Percentiles rank a stretch among this genome's conserved stretches.
phyloP scores from a whole-genome alignment of 1,140 invertebrate species.

The Magallana ariakensis region DNA sequence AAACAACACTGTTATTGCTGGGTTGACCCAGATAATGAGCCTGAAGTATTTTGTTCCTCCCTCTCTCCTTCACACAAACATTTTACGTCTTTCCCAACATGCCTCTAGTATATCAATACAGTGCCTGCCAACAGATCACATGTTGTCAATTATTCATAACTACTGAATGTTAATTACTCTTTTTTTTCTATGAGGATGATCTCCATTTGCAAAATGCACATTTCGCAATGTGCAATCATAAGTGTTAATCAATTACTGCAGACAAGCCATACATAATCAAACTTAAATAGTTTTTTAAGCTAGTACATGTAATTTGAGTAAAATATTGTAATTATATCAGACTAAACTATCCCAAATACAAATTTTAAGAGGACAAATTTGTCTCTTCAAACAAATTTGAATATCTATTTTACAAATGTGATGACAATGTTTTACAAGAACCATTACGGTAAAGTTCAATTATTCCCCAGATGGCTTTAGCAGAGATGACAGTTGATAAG shows the following conservation, averaged over 20 bases:
- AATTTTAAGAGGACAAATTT: too few relatives aligned
- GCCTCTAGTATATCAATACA: not conserved
- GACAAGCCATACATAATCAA: too few relatives aligned
- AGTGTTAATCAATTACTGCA: too few relatives aligned
- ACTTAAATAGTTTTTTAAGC: too few relatives aligned
- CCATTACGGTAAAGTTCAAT: not conserved
- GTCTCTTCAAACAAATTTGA: too few relatives aligned
- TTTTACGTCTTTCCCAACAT: not conserved
- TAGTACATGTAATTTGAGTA: too few relatives aligned
- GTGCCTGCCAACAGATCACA: not conserved
- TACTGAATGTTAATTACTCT: not conserved
- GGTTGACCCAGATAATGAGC: too few relatives aligned
- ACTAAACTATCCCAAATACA: too few relatives aligned
- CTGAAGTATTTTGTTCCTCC: not conserved
- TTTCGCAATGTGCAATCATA: too few relatives aligned
- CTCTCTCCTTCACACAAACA: not conserved
- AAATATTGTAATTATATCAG: too few relatives aligned
- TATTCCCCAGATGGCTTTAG: conserved; percentile 2
- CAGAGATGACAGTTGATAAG: conserved; percentile 11
- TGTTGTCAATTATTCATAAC: conserved; percentile 15
- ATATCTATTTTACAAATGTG: not conserved
- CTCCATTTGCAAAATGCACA: not conserved
- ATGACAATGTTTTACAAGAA: not conserved
- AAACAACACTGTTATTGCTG: not conserved
- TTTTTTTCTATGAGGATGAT: not conserved